Conservation (phyloP, 2,888 invertebrate genomes). For the Chloroclystis v-ata region DNA sequence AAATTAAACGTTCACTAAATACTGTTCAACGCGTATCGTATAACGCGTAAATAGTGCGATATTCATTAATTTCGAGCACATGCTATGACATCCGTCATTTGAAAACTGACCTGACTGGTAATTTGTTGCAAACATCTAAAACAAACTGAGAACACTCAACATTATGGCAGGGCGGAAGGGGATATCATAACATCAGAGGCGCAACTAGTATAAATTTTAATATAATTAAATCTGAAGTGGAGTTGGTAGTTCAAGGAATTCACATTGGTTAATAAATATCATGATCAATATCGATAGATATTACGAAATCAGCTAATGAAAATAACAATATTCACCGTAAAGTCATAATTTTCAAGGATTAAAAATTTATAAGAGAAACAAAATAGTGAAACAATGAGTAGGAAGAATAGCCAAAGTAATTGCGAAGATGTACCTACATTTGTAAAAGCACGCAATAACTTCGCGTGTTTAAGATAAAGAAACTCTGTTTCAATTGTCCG, state of each 20-base stretch:
- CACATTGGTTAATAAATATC: neutral
- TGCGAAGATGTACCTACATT: neutral
- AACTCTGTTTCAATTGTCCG: slow-evolving; percentile 12
- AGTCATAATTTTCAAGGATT: no score
- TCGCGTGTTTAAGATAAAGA: slow-evolving; percentile 5
- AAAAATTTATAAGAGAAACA: no score
- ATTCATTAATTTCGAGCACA: neutral
- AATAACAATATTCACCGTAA: no score
- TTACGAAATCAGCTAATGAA: no score
- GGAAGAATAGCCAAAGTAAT: neutral
- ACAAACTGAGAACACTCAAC: neutral
- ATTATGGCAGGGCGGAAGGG: slow-evolving; percentile 21
- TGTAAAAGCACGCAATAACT: neutral
- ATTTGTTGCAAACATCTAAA: slow-evolving; percentile 8
- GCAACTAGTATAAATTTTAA: slow-evolving; percentile 19
- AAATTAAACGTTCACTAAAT: no score
- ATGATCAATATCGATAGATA: no score
- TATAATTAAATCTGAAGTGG: slow-evolving; percentile 12
- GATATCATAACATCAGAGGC: slow-evolving; percentile 15
- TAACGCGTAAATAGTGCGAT: no score
- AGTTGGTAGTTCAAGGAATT: slow-evolving; percentile 8
- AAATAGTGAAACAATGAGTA: neutral
- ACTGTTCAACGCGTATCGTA: no score
- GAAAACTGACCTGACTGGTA: neutral
- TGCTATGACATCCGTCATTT: slow-evolving; percentile 3